A percentile compares a stretch with the other conserved stretches of the same genome.
phyloP scores from a whole-genome alignment of 2,888 invertebrate species.

The Mamestra brassicae region DNA sequence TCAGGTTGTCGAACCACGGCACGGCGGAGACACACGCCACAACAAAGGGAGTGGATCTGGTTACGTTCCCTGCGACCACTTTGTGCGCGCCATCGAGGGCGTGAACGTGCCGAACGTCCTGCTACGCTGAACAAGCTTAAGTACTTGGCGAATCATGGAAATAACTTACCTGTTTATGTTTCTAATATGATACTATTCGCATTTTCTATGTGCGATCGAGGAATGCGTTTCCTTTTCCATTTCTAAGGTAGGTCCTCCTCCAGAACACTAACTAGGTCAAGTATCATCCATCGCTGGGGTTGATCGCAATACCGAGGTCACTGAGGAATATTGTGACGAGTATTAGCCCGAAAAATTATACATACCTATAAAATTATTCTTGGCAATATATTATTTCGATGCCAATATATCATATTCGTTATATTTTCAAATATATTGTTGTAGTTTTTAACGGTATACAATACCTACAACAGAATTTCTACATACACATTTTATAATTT shows the following conservation, averaged over 20 bases:
- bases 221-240: background rate
- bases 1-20: slow-evolving; percentile 84
- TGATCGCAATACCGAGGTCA: no score
- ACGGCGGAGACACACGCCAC: slow-evolving; percentile 64
- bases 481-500: no score
- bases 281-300: background rate
- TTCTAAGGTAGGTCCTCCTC: background rate
- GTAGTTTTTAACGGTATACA: no score
- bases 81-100: slow-evolving; percentile 83
- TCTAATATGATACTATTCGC: background rate
- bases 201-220: background rate
- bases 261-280: background rate
- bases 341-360: background rate
- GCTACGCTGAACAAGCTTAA: slow-evolving; percentile 49
- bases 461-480: no score
- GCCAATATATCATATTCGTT: no score
- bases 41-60: slow-evolving; percentile 81
- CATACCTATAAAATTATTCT: background rate
- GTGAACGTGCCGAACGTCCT: slow-evolving; percentile 73
- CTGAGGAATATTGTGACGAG: no score
- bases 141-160: slow-evolving; percentile 30
- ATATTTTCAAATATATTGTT: no score
- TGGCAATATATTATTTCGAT: background rate
- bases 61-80: slow-evolving; percentile 80
- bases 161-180: slow-evolving; percentile 9